Evolutionary conservation across 2,888 invertebrate genomes (phyloP), one percentile per base, ranked within the genome.

Genomic region (Parasteatoda lunata): DNA sequence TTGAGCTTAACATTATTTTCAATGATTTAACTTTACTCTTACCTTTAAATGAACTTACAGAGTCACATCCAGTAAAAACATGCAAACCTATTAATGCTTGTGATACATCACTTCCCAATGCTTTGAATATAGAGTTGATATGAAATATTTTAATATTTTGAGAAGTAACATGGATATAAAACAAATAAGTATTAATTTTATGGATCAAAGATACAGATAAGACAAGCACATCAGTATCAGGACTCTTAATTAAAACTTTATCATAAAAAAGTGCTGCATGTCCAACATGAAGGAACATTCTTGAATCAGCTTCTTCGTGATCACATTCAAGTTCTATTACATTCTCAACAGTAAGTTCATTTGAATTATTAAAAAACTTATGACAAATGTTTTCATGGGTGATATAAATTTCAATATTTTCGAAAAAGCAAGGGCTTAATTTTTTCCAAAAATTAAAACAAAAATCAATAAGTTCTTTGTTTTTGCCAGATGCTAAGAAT

Each of bases 31-130:
- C 15, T 68, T 68, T 68, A 15, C 69, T 30, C 45, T 69, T 69
- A 45, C 69, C 69, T 69, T 69, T 69, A 69, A 69, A 69, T 45
- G 15, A 69, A 69, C 69, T 69, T n/a, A 69, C 69, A 15, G 69
- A 69, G 49, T 71, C 71, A 13, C 48, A 48, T 8, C 9, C 3
- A 48, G 71, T 71, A 11, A 49, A 71, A 9, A 71, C 51, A 9
- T 71, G 51, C 5, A 49, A n/a, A 8, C 48, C 71, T 47, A 71
- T 4, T 69, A 49, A 71, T 3, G 71, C 71, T 13, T 51, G 9
- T 6, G 49, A 71, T 49, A 71, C 15, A 9, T 71, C 15, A 71
- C 3, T 9, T 49, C 71, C 51, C 13, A 71, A 13, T 49, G 11
- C 49, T 7, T 7, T 7, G n/a, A 3, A 13, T 13, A 71, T 71